Base-by-base conservation (phyloP, 1,140 invertebrate genomes). In the Telenomus remus region DNA sequence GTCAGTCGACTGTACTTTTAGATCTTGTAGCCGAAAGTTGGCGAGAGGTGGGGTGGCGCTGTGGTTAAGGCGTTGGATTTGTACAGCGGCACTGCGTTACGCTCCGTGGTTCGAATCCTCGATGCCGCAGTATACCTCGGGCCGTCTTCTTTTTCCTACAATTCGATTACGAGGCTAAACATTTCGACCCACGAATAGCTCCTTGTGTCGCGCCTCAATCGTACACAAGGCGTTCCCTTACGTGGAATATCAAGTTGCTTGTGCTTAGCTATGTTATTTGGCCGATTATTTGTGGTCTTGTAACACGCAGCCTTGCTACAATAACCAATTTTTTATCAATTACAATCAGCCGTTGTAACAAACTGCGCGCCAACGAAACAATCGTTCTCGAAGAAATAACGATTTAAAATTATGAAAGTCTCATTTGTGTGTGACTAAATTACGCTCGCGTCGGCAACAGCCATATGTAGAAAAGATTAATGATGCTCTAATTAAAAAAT, bases 221-320 rank as follows among this genome's bases (percentile, higher is more conserved):
- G 78, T 80, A 75, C 68, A 68, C 64, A 78, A 76, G 85, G 82
- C 85, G 84, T 86, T 86, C 72, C 71, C 64, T 73, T 57, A 60
- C 81, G 84, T 87, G 85, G 83, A 81, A 77, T 49, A 81, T 79
- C 77, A 79, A 84, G 19, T 81, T 47, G 79, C 82, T 82, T 79
- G 79, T 74, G 71, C 68, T 73, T 68, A 74, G 85, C 85, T 87
- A 86, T 87, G 78, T 85, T 85, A 65, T 74, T 16, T 66, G 80
- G 76, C 72, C 55, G 55, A 13, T 27, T 27, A 54, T 54, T 1
- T 51, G 4, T 82, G 68, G 34, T 76, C 80, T 57, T 70, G 59
- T 42, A 81, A 85, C 79, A 85, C 84, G 72, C 79, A 59, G 66
- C 66, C 74, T 61, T 80, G 85, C 79, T n/a, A 87, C 85, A 87